Evolutionary conservation across 2,888 invertebrate species (phyloP), one percentile per base, ranked within the genome.

Genomic region (Andrena trimmerana): DNA sequence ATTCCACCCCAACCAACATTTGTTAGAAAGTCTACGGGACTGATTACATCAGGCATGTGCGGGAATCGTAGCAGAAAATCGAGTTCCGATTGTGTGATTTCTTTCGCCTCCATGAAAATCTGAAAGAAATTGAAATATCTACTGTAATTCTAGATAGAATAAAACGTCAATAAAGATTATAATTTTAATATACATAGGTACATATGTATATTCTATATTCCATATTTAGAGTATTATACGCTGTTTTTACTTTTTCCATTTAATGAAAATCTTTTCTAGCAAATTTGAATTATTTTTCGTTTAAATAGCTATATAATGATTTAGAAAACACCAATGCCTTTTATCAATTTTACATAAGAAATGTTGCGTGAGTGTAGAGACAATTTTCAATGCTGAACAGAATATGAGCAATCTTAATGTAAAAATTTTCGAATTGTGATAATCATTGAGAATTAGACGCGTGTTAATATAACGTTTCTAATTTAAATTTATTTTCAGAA

Each of bases 51-150:
- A 0, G 97, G 96, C 10, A 96, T 96, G 70, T 96, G 96, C 0
- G 99, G 98, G 93, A 96, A 99, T 76, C 98, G 96, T 1, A 99
- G 94, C 10, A 99, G 94, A 93, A 98, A 98, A 93, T 99, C 98
- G 66, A 99, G 93, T 92, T 98, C 99, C 0, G 94, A 94, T 0
- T 96, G 94, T 81, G 96, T 96, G 33, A 99, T 96, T 93, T 97
- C 97, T 4, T 96, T 94, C 90, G 95, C 94, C 89, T 95, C 95
- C 31, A 96, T 91, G 69, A 97, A 93, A 81, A 97, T 96, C 95
- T 96, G 94, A n/a, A 73, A 66, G 24, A 7, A 42, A n/a, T 75
- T 0, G 5, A 65, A 60, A 31, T 1, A 13, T 13, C 27, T 24
- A 20, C 10, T 10, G 10, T 6, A 62, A 62, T 33, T 16, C 1